phyloP scores from a whole-genome alignment of 92 coral and sea anemone species.

The Blastomussa wellsi region DNA sequence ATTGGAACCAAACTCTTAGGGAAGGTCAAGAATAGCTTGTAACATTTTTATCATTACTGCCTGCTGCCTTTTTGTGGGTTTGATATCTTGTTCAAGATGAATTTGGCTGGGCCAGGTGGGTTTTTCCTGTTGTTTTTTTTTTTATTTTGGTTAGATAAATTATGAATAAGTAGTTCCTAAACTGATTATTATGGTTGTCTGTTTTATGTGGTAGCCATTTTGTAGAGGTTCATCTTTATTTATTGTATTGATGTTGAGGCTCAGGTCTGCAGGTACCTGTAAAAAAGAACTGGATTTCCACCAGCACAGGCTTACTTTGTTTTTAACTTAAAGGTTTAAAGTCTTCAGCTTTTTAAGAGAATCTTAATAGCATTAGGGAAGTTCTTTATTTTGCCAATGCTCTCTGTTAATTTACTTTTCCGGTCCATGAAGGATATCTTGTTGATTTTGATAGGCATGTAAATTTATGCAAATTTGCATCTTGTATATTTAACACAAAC shows the following conservation, averaged over 20 bases:
- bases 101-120: constrained; percentile 31
- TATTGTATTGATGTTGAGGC: constrained; percentile 2
- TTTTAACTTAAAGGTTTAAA: neutral
- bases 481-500: neutral
- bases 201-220: constrained; percentile 13
- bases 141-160: constrained; percentile 18
- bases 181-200: constrained; percentile 27
- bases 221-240: constrained; percentile 18
- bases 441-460: constrained; percentile 19
- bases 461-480: constrained; percentile 23
- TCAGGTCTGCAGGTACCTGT: constrained; percentile 29
- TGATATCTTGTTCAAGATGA: constrained; percentile 13
- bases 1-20: neutral
- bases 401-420: too few relatives aligned
- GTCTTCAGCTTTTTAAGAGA: neutral
- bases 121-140: constrained; percentile 26
- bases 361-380: neutral
- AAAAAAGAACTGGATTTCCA: neutral
- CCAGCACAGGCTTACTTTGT: neutral
- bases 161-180: constrained; percentile 14
- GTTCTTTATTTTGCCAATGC: neutral
- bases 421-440: neutral
- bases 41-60: constrained; percentile 1
- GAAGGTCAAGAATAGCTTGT: neutral
- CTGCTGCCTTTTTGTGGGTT: neutral